Evolutionary conservation across 2,888 invertebrate species (phyloP).

Genomic region (Eupithecia insigniata): DNA sequence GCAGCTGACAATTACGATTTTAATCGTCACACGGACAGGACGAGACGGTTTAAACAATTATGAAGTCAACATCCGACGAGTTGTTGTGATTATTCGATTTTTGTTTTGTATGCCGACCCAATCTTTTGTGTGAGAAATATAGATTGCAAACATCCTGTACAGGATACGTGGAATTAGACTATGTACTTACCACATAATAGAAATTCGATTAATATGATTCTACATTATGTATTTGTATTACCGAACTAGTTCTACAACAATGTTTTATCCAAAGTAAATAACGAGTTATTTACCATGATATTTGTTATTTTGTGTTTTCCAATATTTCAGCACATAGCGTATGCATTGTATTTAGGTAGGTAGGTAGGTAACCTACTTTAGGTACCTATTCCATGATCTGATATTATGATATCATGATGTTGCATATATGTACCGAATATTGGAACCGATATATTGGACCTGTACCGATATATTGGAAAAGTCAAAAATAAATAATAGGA

Average conservation of each 20-base stretch:
- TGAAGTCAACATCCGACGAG: constrained; percentile 39
- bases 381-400: background rate
- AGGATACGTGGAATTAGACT: background rate
- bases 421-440: too few relatives aligned
- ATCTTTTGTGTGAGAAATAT: background rate
- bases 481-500: too few relatives aligned
- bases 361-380: too few relatives aligned
- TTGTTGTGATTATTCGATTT: constrained; percentile 44
- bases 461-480: too few relatives aligned
- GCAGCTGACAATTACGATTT: constrained; percentile 46
- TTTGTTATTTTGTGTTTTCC: background rate
- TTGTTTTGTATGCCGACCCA: constrained; percentile 20
- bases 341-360: background rate
- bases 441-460: too few relatives aligned
- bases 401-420: too few relatives aligned
- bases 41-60: constrained; percentile 56
- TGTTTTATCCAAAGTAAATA: background rate
- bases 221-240: background rate
- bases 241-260: background rate
- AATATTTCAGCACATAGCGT: background rate
- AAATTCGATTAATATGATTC: background rate
- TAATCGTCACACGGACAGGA: constrained; percentile 54
- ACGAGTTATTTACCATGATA: background rate
- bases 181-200: background rate
- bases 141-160: background rate